Percentiles rank a stretch among this genome's conserved stretches.
These are phyloP conservation scores for Cuniculus paca DNA, from an alignment of 2,797 vertebrate genomes.

Conservation along the genomic window DNA sequence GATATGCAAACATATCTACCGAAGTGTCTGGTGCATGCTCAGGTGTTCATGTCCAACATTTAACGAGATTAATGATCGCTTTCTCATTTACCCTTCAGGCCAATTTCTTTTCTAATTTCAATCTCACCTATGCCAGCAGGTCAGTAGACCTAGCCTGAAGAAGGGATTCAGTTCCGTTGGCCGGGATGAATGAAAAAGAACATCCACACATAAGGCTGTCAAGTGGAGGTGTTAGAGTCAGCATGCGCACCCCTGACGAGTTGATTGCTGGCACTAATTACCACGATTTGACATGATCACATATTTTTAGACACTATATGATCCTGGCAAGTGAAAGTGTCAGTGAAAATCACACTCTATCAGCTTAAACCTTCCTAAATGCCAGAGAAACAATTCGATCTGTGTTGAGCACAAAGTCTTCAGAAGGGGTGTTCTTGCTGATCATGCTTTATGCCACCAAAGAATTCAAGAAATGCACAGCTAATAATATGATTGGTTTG, in stretches of 20 bases:
- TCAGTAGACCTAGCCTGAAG: neutral
- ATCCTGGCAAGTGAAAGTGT: constrained; percentile 63
- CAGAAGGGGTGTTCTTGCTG: neutral
- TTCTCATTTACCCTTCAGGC: constrained; percentile 23
- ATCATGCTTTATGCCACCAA: constrained; percentile 29
- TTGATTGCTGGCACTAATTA: constrained; percentile 55
- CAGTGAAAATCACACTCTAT: constrained; percentile 66
- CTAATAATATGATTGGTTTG: neutral
- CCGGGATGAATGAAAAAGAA: constrained; percentile 50
- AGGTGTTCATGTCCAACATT: neutral
- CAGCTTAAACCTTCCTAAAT: constrained; percentile 52
- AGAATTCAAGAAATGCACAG: neutral
- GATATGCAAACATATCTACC: neutral
- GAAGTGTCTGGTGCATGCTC: neutral
- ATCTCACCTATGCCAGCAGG: neutral
- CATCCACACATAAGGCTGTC: neutral
- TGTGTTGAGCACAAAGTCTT: constrained; percentile 16
- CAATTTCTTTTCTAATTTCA: constrained; percentile 52
- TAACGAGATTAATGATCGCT: neutral
- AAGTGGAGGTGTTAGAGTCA: constrained; percentile 1
- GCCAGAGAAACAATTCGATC: constrained; percentile 58
- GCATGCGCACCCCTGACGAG: neutral
- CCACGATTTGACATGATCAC: constrained; percentile 57
- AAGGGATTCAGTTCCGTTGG: neutral
- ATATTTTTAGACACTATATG: constrained; percentile 56